These are phyloP conservation scores for Ascidia mentula DNA, from an alignment of 23 tunicate species.

Conservation along the genomic window DNA sequence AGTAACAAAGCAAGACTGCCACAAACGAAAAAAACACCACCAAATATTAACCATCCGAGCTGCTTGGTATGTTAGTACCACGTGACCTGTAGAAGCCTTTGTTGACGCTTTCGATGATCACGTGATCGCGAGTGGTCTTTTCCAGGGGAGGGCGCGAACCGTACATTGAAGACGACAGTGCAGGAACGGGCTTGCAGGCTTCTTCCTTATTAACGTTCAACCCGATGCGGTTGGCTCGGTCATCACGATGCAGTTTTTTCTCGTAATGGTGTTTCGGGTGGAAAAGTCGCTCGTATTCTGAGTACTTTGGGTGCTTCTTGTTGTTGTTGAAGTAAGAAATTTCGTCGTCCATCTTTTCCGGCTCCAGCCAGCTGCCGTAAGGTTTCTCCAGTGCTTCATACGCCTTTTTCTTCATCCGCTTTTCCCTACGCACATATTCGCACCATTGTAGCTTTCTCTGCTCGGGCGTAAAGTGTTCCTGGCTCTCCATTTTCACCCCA, in stretches of 20 bases:
- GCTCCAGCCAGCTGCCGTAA: constrained; percentile 56
- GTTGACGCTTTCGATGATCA: constrained; percentile 66
- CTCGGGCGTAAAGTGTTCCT: constrained; percentile 53
- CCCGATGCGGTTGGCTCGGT: constrained; percentile 60
- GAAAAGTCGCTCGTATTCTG: constrained; percentile 63
- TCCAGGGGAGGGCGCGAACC: constrained; percentile 57
- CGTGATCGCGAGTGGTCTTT: constrained; percentile 57
- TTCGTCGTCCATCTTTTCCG: constrained; percentile 17
- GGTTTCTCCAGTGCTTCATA: constrained; percentile 45
- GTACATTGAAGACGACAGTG: constrained; percentile 74
- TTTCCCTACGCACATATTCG: constrained; percentile 52
- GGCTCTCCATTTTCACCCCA: background rate
- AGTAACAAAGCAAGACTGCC: no score
- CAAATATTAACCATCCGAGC: constrained; percentile 30
- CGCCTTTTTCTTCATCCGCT: constrained; percentile 19
- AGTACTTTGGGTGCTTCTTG: constrained; percentile 40
- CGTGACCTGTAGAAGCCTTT: constrained; percentile 78
- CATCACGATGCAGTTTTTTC: constrained; percentile 73
- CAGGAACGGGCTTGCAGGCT: constrained; percentile 41
- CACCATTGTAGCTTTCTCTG: constrained; percentile 64
- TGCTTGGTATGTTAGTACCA: constrained; percentile 76
- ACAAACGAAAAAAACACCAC: no score
- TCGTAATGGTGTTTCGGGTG: constrained; percentile 58
- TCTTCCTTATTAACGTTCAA: constrained; percentile 67
- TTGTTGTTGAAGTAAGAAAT: constrained; percentile 69